A percentile compares a stretch with the other conserved stretches of the same genome.
phyloP scores from a whole-genome alignment of 2,797 vertebrate species.

The Pipistrellus pipistrellus region DNA sequence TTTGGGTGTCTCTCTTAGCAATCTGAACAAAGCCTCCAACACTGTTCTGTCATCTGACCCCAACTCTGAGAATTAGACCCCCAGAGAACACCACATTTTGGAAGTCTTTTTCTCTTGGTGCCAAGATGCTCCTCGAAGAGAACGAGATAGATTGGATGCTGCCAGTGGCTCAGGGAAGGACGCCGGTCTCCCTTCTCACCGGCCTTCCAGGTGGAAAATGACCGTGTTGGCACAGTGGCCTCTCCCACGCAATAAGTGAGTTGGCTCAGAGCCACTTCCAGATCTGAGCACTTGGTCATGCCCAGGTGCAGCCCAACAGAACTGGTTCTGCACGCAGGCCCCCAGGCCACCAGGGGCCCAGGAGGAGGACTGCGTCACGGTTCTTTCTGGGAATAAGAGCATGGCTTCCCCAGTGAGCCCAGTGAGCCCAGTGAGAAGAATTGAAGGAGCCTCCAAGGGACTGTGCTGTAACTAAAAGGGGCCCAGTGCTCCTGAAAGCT shows the following conservation, averaged over 20 bases:
- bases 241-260: constrained; percentile 29
- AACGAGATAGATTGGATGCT: not conserved
- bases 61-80: constrained; percentile 44
- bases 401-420: not conserved
- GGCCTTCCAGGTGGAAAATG: constrained; percentile 68
- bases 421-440: not conserved
- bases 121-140: not conserved
- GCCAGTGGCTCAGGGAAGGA: not conserved
- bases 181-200: constrained; percentile 60
- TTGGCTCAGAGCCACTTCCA: constrained; percentile 25
- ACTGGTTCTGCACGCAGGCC: not conserved
- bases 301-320: not conserved
- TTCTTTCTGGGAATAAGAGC: not conserved
- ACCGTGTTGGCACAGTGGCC: constrained; percentile 53
- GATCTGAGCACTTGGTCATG: not conserved
- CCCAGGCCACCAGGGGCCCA: not conserved
- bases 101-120: constrained; percentile 43
- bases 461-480: not conserved
- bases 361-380: not conserved
- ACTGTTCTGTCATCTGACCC: constrained; percentile 52
- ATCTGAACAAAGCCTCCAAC: constrained; percentile 79
- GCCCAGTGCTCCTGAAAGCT: not conserved
- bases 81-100: not conserved
- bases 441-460: not conserved
- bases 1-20: constrained; percentile 70